A percentile compares a stretch with the other conserved stretches of the same genome.
phyloP scores from a whole-genome alignment of 2,113 vertebrate genomes.

The Syngnathus typhle region DNA sequence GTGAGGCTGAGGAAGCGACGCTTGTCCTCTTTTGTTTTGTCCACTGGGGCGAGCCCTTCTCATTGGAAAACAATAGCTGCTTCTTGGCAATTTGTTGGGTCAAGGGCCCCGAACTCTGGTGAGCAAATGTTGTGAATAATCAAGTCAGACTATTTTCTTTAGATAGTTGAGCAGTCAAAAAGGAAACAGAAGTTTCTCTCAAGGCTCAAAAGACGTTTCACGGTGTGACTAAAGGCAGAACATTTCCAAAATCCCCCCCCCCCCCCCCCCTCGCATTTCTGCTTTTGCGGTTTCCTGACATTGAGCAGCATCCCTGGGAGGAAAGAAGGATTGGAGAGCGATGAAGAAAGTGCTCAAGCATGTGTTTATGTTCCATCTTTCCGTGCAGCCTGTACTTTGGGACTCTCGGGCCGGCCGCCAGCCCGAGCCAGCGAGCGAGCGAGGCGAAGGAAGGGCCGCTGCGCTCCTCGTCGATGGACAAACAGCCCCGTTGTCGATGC shows the following conservation, averaged over 20 bases:
- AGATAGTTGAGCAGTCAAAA: conserved; percentile 24
- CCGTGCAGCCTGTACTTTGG: conserved; percentile 46
- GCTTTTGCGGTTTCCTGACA: conserved; percentile 66
- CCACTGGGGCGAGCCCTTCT: conserved; percentile 40
- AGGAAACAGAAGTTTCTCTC: conserved; percentile 15
- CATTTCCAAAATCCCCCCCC: conserved; percentile 43
- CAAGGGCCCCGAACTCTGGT: conserved; percentile 33
- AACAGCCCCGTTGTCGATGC: conserved; percentile 89
- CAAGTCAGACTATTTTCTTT: conserved; percentile 24
- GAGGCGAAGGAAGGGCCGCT: conserved; percentile 68
- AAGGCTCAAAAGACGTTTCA: conserved; percentile 9
- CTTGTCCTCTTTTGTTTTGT: conserved; percentile 4
- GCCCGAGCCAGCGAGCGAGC: conserved; percentile 36
- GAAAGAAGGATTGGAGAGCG: conserved; percentile 48
- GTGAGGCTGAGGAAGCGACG: not conserved
- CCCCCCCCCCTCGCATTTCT: conserved; percentile 33
- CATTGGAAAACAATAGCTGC: not conserved
- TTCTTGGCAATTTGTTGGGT: not conserved
- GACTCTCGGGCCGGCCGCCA: conserved; percentile 64
- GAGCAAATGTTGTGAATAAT: conserved; percentile 41
- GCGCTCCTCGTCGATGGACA: conserved; percentile 80
- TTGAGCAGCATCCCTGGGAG: conserved; percentile 54
- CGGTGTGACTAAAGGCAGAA: conserved; percentile 43
- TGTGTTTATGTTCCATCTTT: conserved; percentile 74
- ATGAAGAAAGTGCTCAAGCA: conserved; percentile 54